Percentiles rank a stretch among this genome's conserved stretches.
phyloP scores from a whole-genome alignment of 2,888 invertebrate genomes.

The Acanthosepion lycidas region DNA sequence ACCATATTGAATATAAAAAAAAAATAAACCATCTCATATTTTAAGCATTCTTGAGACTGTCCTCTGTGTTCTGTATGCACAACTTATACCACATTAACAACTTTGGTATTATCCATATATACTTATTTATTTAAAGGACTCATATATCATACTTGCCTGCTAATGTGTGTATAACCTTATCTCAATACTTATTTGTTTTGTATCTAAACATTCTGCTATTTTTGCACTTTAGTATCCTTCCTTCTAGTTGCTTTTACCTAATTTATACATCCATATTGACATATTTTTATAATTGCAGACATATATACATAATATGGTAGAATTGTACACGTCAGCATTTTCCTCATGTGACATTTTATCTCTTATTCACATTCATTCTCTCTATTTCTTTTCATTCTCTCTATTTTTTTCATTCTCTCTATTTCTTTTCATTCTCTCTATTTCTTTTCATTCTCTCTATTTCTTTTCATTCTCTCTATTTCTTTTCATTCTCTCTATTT shows the following conservation, averaged over 20 bases:
- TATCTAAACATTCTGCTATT: neutral
- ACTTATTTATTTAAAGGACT: neutral
- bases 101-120: neutral
- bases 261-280: neutral
- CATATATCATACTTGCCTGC: neutral
- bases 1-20: neutral
- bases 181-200: neutral
- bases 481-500: no score
- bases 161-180: constrained; percentile 1
- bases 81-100: neutral
- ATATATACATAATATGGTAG: neutral
- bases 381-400: no score
- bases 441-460: no score
- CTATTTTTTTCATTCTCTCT: neutral
- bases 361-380: no score
- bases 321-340: no score
- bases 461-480: no score
- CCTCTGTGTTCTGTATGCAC: neutral
- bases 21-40: neutral
- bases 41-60: no score
- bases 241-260: neutral
- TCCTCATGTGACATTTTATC: no score
- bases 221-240: neutral
- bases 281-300: neutral
- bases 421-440: no score